Evolutionary conservation across 2,888 invertebrate species (phyloP).

Genomic region (Drosophila nr. perissopoda): DNA sequence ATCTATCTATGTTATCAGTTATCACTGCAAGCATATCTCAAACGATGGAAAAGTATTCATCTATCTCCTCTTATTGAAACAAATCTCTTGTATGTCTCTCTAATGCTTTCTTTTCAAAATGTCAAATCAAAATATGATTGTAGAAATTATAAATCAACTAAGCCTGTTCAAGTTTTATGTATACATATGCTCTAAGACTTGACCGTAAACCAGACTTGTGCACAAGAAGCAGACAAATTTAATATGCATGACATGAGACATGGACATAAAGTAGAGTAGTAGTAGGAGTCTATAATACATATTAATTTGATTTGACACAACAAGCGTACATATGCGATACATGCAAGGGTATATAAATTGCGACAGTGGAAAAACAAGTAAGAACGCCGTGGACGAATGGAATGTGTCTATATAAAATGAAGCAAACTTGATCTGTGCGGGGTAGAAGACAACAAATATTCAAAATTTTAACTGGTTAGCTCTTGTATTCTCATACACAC

Average conservation of each 20-base stretch:
- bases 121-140: not conserved
- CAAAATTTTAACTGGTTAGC: not conserved
- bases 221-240: not conserved
- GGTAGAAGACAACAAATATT: not conserved
- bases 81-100: not conserved
- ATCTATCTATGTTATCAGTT: not conserved
- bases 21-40: no score
- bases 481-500: not conserved
- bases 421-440: not conserved
- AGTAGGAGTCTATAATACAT: not conserved
- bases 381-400: not conserved
- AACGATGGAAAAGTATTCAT: not conserved
- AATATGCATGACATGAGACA: no score
- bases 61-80: not conserved
- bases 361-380: rapidly evolving
- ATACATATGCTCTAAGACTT: no score
- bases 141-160: not conserved
- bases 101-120: not conserved
- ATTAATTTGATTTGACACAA: not conserved
- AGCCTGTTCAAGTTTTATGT: not conserved
- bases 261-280: not conserved
- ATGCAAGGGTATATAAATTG: conserved; percentile 6
- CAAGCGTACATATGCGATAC: not conserved
- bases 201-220: not conserved
- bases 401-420: not conserved